phyloP scores from a whole-genome alignment of 2,888 invertebrate genomes.

The Ochropleura leucogaster region DNA sequence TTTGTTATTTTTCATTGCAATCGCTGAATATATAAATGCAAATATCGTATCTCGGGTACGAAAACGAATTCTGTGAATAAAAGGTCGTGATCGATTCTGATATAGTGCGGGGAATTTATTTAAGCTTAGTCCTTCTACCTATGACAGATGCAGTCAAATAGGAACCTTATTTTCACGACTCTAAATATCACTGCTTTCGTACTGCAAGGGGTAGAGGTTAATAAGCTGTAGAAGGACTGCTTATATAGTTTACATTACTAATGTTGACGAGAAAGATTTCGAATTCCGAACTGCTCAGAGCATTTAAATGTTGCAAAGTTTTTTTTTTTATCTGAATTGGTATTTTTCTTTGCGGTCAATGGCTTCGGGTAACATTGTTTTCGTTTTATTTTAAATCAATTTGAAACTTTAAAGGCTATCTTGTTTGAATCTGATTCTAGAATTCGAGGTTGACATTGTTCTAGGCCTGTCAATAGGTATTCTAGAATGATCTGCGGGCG shows the following conservation, averaged over 20 bases:
- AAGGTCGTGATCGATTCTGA: conserved; percentile 51
- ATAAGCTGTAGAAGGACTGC: background rate
- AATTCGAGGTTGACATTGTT: background rate
- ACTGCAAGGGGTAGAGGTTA: background rate
- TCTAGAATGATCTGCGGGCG: background rate
- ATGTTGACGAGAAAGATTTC: conserved; percentile 2
- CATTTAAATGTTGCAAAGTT: background rate
- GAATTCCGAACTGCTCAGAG: conserved; percentile 12
- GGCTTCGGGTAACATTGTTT: background rate
- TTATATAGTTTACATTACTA: background rate
- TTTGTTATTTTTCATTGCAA: conserved; percentile 48
- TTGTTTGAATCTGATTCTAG: conserved; percentile 1
- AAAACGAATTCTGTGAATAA: conserved; percentile 33
- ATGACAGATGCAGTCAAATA: background rate
- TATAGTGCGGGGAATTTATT: conserved; percentile 20
- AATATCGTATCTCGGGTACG: conserved; percentile 30
- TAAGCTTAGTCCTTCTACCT: background rate
- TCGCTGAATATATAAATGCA: conserved; percentile 47
- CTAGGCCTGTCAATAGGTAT: background rate
- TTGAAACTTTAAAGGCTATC: background rate
- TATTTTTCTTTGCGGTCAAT: conserved; percentile 2
- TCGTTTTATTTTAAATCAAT: background rate
- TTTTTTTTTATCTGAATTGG: background rate
- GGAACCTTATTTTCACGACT: background rate
- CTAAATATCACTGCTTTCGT: background rate